These are phyloP conservation scores for Platyscapa corneri DNA, from an alignment of 1,140 invertebrate genomes.

Conservation along the genomic window DNA sequence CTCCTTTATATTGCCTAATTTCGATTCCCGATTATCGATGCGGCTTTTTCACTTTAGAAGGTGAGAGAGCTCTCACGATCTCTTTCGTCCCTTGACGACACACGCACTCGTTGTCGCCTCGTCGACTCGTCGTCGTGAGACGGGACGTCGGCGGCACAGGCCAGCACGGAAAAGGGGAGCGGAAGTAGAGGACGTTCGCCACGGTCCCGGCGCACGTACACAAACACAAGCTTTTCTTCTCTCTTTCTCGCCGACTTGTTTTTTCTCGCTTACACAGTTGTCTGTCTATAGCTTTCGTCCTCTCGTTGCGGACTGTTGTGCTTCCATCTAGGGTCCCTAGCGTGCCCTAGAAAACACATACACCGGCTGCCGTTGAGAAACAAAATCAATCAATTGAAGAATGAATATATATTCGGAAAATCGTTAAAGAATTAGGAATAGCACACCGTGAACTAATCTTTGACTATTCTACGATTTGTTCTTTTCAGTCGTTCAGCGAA, in stretches of 20 bases:
- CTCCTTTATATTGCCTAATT: too few relatives aligned
- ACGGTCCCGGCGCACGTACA: slow-evolving; percentile 19
- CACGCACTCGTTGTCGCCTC: not conserved
- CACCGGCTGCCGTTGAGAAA: not conserved
- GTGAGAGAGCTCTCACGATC: not conserved
- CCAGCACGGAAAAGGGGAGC: slow-evolving; percentile 74
- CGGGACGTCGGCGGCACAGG: slow-evolving; percentile 81
- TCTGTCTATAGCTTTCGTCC: not conserved
- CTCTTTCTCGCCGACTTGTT: not conserved
- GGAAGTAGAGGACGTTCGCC: slow-evolving; percentile 52
- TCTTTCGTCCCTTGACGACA: slow-evolving; percentile 24
- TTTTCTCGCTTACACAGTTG: not conserved
- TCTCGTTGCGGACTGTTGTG: not conserved
- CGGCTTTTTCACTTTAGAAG: not conserved
- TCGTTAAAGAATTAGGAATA: not conserved
- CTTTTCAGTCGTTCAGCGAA: not conserved
- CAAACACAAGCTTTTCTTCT: not conserved
- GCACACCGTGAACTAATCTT: too few relatives aligned
- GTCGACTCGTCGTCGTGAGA: slow-evolving; percentile 52
- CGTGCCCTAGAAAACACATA: not conserved
- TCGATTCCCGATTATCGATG: not conserved
- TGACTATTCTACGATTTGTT: not conserved
- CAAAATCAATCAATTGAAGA: not conserved
- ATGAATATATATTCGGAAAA: too few relatives aligned
- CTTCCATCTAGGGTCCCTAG: not conserved